Percentiles rank a stretch among this genome's conserved stretches.
These are phyloP conservation scores for Peromyscus aztecus DNA, from an alignment of 2,797 vertebrate species.

Conservation along the genomic window DNA sequence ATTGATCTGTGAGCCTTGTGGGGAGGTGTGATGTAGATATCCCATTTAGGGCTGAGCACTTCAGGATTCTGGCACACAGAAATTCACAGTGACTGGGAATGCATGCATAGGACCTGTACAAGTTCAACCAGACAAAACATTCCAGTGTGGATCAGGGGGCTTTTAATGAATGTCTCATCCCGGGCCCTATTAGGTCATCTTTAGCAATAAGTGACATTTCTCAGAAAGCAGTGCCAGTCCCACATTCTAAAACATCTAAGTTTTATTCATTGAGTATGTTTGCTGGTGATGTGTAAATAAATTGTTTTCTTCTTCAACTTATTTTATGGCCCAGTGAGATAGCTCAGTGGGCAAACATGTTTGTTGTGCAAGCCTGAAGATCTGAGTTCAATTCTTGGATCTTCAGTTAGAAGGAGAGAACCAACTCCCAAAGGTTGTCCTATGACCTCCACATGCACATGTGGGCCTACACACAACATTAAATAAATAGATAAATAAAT, in stretches of 20 bases:
- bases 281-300: conserved; percentile 9
- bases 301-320: background rate
- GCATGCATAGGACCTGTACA: background rate
- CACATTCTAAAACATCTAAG: background rate
- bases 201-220: rapidly evolving
- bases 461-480: background rate
- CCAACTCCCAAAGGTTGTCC: background rate
- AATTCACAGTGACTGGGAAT: background rate
- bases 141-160: background rate
- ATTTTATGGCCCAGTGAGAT: background rate
- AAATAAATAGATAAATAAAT: too few species aligned
- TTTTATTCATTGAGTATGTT: conserved; percentile 13
- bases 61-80: background rate
- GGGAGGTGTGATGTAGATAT: background rate
- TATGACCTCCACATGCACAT: background rate
- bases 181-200: background rate
- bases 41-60: background rate
- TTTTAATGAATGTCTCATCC: background rate
- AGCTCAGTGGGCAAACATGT: background rate
- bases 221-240: background rate
- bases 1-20: background rate
- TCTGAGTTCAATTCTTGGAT: background rate
- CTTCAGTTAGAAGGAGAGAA: background rate
- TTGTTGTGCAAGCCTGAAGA: background rate
- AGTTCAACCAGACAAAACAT: background rate